Evolutionary conservation across 2,797 vertebrate species (phyloP), one percentile per base, ranked within the genome.

Genomic region (Lateolabrax maculatus): DNA sequence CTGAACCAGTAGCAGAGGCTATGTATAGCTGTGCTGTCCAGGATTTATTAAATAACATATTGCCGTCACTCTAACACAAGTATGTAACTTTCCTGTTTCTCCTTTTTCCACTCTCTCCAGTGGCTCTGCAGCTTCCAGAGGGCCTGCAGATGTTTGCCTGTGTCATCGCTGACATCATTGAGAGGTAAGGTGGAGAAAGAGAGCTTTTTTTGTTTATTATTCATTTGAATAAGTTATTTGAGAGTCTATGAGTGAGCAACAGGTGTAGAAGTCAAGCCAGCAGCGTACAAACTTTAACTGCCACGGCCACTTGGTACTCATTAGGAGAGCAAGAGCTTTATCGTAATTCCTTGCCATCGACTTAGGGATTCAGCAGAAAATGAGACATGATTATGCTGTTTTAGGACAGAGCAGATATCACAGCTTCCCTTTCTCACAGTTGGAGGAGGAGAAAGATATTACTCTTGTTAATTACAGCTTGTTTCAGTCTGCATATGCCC

Each of bases 121-220:
- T 99, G 92, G 98, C 98, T 61, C 90, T 99, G 89, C 98, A 99
- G 94, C 97, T 99, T 95, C 98, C 98, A 0, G 98, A 99, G 88
- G 98, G 98, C 55, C 96, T 99, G 76, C 98, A 98, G 87, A 97
- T 99, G 96, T 99, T 99, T 1, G 97, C 98, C 83, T 99, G 98
- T 88, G 95, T 96, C 87, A 97, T 99, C 9, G 96, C 96, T 3
- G 98, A 99, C 93, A 99, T 99, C 91, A 93, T 99, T 36, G 98
- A 99, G 84, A 95, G 97, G 98, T 99, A 94, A 94, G 80, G 5
- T 2, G 3, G 39, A 53, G 12, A 44, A 4, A 64, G 18, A 62
- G 6, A 10, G 6, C 9, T 57, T 75, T n/a, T 29, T 27, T 19
- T 44, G 9, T 58, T 81, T 58, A 67, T 67, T 34, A 18, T 56